Evolutionary conservation across 2,113 vertebrate species (phyloP).

Genomic region (Mustela nigripes): DNA sequence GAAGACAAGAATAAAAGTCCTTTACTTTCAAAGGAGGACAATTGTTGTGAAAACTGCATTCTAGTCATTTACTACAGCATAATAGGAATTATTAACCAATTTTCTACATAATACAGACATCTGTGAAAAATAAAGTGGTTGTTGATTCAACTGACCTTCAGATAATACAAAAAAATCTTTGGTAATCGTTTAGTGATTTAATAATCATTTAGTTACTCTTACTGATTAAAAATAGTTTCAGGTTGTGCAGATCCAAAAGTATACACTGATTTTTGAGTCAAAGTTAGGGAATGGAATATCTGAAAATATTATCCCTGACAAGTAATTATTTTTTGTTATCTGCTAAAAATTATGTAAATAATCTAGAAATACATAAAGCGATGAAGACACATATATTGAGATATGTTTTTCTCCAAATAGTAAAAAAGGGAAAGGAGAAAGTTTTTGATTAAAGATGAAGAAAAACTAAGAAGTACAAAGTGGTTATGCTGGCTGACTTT

Average conservation of each 20-base stretch:
- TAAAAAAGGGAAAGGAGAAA: not conserved
- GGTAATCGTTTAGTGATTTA: too few relatives aligned
- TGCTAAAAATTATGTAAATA: not conserved
- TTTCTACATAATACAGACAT: not conserved
- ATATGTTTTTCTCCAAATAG: not conserved
- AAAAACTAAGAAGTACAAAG: not conserved
- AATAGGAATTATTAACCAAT: not conserved
- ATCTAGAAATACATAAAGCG: not conserved
- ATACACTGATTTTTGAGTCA: not conserved
- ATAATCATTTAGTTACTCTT: too few relatives aligned
- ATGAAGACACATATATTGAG: not conserved
- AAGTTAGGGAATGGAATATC: not conserved
- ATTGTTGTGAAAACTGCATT: not conserved
- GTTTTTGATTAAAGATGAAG: not conserved
- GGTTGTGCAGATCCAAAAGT: not conserved
- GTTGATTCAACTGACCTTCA: not conserved
- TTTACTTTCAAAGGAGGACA: not conserved
- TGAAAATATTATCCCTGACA: not conserved
- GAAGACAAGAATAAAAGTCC: conserved; percentile 78
- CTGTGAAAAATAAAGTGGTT: not conserved
- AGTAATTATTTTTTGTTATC: not conserved
- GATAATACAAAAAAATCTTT: not conserved
- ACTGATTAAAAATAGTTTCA: not conserved
- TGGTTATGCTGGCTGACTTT: not conserved
- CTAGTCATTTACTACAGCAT: not conserved